These are phyloP conservation scores for Barnardius zonarius DNA, from an alignment of 2,113 vertebrate species.

Conservation along the genomic window DNA sequence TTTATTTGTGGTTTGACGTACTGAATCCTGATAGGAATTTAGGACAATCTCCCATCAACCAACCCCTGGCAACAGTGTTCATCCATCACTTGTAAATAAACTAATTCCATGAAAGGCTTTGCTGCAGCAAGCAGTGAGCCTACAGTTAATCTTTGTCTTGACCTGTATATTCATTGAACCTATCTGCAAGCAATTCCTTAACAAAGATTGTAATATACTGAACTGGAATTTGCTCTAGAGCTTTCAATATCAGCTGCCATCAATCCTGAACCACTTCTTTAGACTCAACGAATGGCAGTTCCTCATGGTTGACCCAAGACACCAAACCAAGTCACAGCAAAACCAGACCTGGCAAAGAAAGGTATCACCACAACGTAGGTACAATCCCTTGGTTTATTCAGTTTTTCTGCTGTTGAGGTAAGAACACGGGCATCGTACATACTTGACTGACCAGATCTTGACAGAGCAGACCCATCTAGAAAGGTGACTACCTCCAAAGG, in stretches of 20 bases:
- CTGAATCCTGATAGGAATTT: background rate
- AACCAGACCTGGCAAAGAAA: background rate
- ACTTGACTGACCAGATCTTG: fast-evolving
- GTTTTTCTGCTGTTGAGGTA: background rate
- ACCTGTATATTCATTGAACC: background rate
- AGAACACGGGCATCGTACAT: fast-evolving
- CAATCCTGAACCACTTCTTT: background rate
- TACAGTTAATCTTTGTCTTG: background rate
- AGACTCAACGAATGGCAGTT: background rate
- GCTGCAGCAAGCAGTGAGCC: background rate
- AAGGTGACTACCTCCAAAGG: background rate
- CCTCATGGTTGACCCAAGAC: background rate
- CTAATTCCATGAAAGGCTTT: background rate
- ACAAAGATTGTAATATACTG: background rate
- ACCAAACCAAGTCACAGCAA: background rate
- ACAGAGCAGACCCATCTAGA: background rate
- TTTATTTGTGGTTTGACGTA: background rate
- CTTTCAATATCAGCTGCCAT: background rate
- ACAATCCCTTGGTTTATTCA: no score
- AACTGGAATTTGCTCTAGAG: background rate
- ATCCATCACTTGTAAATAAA: background rate
- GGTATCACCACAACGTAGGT: background rate
- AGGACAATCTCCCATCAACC: background rate
- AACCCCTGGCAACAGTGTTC: background rate
- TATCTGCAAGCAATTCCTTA: background rate